Evolutionary conservation across 2,113 vertebrate genomes (phyloP).

Genomic region (Neodon shergylaensis): DNA sequence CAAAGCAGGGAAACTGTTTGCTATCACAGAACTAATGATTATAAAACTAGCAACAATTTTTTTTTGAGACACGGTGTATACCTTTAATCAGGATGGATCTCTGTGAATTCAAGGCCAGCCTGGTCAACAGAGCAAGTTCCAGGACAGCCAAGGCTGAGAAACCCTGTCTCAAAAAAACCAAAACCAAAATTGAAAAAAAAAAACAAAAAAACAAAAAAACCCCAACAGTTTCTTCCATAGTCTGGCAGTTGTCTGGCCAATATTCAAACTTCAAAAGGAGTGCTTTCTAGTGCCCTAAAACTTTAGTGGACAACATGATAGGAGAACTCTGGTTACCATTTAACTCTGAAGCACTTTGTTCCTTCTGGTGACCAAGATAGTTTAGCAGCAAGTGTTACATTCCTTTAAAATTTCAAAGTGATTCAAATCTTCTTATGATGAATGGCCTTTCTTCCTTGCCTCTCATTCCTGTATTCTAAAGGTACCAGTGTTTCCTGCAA

Average conservation of each 20-base stretch:
- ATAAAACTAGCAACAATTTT: background rate
- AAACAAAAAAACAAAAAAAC: background rate
- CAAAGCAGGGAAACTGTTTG: background rate
- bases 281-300: background rate
- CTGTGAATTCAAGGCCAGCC: background rate
- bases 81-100: background rate
- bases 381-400: conserved; percentile 66
- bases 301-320: background rate
- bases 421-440: conserved; percentile 55
- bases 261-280: conserved; percentile 45
- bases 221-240: background rate
- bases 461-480: conserved; percentile 74
- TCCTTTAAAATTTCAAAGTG: conserved; percentile 36
- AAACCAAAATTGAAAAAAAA: background rate
- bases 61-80: too few species aligned
- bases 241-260: conserved; percentile 13
- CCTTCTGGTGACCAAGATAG: conserved; percentile 16
- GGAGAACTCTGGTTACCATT: conserved; percentile 70
- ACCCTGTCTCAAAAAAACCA: background rate
- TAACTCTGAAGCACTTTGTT: conserved; percentile 71
- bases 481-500: conserved; percentile 78
- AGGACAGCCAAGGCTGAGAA: background rate
- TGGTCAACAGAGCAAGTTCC: background rate
- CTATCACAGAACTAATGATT: background rate
- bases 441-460: conserved; percentile 48